These are phyloP conservation scores for Philypnodon macrostomus DNA, from an alignment of 2,797 vertebrate species.

Conservation along the genomic window DNA sequence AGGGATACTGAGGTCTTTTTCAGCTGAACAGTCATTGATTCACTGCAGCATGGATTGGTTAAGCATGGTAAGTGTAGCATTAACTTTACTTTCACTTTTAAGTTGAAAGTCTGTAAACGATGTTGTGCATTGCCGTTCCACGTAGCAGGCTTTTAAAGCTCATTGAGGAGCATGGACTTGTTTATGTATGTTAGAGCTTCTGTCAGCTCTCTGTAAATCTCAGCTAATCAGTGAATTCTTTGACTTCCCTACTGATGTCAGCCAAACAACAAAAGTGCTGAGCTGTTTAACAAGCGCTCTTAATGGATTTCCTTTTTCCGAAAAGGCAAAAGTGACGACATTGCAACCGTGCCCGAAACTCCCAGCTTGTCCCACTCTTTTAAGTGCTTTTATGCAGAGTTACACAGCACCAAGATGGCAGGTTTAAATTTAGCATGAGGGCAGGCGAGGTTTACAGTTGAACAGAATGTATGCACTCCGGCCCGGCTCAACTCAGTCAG, in stretches of 20 bases:
- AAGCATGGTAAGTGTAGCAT: neutral
- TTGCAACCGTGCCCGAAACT: slow-evolving; percentile 31
- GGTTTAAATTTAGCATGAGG: slow-evolving; percentile 68
- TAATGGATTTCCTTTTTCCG: slow-evolving; percentile 61
- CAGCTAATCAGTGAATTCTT: slow-evolving; percentile 45
- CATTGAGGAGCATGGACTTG: slow-evolving; percentile 7
- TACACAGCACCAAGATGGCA: slow-evolving; percentile 49
- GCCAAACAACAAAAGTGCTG: slow-evolving; percentile 63
- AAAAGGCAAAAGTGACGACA: slow-evolving; percentile 39
- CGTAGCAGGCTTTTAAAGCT: slow-evolving; percentile 16
- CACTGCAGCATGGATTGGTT: neutral
- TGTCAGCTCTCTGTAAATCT: slow-evolving; percentile 46
- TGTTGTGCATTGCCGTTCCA: slow-evolving; percentile 11
- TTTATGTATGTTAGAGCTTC: slow-evolving; percentile 28
- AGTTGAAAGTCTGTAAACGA: neutral
- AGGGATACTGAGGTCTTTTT: slow-evolving; percentile 1
- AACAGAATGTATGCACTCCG: slow-evolving; percentile 37
- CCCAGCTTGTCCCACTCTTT: slow-evolving; percentile 44
- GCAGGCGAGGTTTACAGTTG: slow-evolving; percentile 50
- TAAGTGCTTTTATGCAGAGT: slow-evolving; percentile 64
- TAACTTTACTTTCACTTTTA: slow-evolving; percentile 2
- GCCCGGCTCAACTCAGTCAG: slow-evolving; percentile 48
- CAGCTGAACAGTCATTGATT: neutral
- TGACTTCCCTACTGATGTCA: slow-evolving; percentile 50
- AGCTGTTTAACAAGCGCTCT: slow-evolving; percentile 50